phyloP scores from a whole-genome alignment of 1,140 invertebrate genomes.

The Procambarus virginalis region DNA sequence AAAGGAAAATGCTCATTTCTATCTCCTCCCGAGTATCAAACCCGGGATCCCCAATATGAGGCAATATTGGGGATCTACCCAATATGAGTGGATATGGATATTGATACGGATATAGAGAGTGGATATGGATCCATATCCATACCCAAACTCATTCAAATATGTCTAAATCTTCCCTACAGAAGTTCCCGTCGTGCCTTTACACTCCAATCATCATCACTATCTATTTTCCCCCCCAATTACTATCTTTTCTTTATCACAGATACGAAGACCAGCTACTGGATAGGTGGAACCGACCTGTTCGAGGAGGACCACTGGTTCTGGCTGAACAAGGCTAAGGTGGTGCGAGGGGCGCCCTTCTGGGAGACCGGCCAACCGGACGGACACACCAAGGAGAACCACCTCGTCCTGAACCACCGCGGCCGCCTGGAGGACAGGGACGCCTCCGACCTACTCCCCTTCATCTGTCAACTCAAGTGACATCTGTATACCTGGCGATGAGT shows the following conservation, averaged over 20 bases:
- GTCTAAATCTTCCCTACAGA: too few relatives aligned
- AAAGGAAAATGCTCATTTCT: too few relatives aligned
- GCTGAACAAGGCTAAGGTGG: background rate
- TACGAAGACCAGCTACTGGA: background rate
- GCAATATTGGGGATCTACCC: too few relatives aligned
- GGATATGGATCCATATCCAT: too few relatives aligned
- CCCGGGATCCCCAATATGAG: too few relatives aligned
- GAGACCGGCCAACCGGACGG: slow-evolving; percentile 8
- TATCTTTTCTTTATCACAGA: background rate
- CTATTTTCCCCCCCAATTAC: background rate
- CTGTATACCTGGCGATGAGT: too few relatives aligned
- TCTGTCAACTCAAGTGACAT: slow-evolving; percentile 5
- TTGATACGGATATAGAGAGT: too few relatives aligned
- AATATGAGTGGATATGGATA: too few relatives aligned
- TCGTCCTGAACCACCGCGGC: background rate
- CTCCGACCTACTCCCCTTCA: background rate
- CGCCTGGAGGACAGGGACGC: background rate
- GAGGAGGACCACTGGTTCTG: background rate
- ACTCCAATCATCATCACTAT: background rate
- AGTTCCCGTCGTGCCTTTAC: too few relatives aligned
- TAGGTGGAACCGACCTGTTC: background rate
- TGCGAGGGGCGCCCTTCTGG: slow-evolving; percentile 19
- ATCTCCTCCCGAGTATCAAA: too few relatives aligned
- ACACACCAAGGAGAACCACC: background rate
- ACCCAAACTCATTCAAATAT: too few relatives aligned